These are phyloP conservation scores for Drosophila tani DNA, from an alignment of 1,140 invertebrate genomes.

Conservation along the genomic window DNA sequence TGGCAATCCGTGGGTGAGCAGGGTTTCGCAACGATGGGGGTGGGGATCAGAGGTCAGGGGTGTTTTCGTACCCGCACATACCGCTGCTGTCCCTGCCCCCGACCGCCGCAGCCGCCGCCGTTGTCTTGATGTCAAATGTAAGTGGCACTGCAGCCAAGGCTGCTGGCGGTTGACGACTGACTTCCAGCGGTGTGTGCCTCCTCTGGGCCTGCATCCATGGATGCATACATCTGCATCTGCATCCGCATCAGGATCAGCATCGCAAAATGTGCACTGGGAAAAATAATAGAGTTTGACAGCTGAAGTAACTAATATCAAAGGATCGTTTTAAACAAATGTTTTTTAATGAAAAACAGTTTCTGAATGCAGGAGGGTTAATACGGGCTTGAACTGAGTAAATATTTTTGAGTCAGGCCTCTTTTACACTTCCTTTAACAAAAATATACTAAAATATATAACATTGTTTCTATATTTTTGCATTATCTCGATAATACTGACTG, in stretches of 20 bases:
- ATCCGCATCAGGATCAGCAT: conserved; percentile 21
- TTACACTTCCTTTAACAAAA: too few relatives aligned
- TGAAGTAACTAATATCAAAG: not conserved
- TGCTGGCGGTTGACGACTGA: conserved; percentile 37
- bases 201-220: conserved; percentile 33
- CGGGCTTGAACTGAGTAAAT: too few relatives aligned
- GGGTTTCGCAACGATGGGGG: conserved; percentile 17
- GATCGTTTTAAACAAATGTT: not conserved
- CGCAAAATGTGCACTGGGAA: conserved; percentile 15
- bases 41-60: conserved; percentile 26
- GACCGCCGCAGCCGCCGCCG: conserved; percentile 10
- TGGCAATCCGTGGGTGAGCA: conserved; percentile 24
- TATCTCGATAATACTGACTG: too few relatives aligned
- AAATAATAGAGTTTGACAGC: not conserved
- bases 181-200: conserved; percentile 24
- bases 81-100: not conserved
- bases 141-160: conserved; percentile 53
- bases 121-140: conserved; percentile 57
- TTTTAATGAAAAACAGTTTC: too few relatives aligned
- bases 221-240: conserved; percentile 32
- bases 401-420: too few relatives aligned
- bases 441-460: too few relatives aligned
- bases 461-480: too few relatives aligned
- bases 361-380: too few relatives aligned
- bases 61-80: conserved; percentile 38